A percentile compares a stretch with the other conserved stretches of the same genome.
Evolutionary conservation across 1,140 invertebrate genomes (phyloP).

Genomic region (Pseudomyrmex cubaensis): DNA sequence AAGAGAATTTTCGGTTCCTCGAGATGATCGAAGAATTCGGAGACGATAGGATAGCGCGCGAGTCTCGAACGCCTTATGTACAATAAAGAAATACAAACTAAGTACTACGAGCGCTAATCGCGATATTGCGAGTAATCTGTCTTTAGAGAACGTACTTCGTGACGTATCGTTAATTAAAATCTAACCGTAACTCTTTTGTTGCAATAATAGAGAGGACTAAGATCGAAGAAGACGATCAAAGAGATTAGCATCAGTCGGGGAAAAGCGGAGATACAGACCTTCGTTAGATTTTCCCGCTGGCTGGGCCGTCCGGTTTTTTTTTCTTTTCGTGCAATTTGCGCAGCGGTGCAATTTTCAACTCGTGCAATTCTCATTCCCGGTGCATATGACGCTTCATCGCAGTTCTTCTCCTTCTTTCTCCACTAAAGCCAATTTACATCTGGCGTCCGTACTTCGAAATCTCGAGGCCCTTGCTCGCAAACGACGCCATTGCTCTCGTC

Average conservation of each 20-base stretch:
- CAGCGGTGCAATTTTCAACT: neutral
- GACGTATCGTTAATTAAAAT: slow-evolving; percentile 5
- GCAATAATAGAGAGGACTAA: neutral
- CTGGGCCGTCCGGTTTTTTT: neutral
- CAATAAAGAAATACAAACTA: neutral
- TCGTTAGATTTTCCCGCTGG: slow-evolving; percentile 5
- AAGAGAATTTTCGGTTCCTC: no score
- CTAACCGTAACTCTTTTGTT: neutral
- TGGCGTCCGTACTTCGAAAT: neutral
- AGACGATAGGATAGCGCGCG: neutral
- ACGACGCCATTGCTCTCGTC: neutral
- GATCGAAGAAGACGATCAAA: neutral
- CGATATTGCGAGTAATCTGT: neutral
- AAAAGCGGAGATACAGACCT: slow-evolving; percentile 40
- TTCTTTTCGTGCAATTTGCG: neutral
- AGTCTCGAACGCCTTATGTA: slow-evolving; percentile 4
- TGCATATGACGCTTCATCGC: neutral
- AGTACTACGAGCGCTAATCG: neutral
- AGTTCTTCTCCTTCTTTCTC: neutral
- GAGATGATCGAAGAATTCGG: neutral
- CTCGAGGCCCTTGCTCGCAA: slow-evolving; percentile 1
- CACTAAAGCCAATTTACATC: slow-evolving; percentile 12
- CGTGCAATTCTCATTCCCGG: neutral
- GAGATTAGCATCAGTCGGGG: neutral
- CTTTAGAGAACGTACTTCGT: neutral